A percentile compares a stretch with the other conserved stretches of the same genome.
phyloP scores from a whole-genome alignment of 1,140 invertebrate genomes.

The Drosophila triauraria region DNA sequence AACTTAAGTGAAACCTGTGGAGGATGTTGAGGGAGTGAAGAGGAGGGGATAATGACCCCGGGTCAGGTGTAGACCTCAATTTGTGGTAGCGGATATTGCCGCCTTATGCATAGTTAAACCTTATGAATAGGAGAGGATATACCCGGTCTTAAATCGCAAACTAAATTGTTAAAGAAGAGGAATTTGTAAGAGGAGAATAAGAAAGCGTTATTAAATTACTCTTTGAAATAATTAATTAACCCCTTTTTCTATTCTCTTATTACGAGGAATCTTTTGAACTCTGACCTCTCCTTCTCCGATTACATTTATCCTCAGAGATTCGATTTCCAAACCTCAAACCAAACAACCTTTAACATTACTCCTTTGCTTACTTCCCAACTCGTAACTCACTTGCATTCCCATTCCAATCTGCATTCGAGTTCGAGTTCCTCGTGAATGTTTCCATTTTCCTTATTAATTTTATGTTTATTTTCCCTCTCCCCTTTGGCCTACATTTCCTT shows the following conservation, averaged over 20 bases:
- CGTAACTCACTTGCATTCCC: slow-evolving; percentile 8
- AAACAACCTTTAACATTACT: background rate
- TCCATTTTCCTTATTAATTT: slow-evolving; percentile 34
- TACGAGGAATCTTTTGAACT: background rate
- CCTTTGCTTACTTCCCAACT: background rate
- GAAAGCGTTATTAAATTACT: background rate
- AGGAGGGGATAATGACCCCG: slow-evolving; percentile 8
- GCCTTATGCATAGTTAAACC: slow-evolving; percentile 12
- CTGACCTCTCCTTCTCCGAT: background rate
- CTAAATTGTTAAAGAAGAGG: too few species aligned
- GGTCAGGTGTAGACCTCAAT: slow-evolving; percentile 14
- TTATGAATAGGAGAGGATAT: background rate
- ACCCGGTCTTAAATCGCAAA: too few species aligned
- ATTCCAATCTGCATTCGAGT: slow-evolving; percentile 2
- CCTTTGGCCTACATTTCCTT: slow-evolving; percentile 5
- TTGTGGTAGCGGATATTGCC: background rate
- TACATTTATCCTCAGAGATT: background rate
- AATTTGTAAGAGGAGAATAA: too few species aligned
- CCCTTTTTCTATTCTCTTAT: background rate
- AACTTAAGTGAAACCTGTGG: slow-evolving; percentile 23
- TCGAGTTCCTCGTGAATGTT: slow-evolving; percentile 9
- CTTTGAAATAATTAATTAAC: background rate
- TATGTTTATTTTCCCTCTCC: background rate
- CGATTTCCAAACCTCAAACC: background rate
- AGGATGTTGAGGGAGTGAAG: background rate